Evolutionary conservation across 1,140 invertebrate genomes (phyloP).

Genomic region (Planococcus citri): DNA sequence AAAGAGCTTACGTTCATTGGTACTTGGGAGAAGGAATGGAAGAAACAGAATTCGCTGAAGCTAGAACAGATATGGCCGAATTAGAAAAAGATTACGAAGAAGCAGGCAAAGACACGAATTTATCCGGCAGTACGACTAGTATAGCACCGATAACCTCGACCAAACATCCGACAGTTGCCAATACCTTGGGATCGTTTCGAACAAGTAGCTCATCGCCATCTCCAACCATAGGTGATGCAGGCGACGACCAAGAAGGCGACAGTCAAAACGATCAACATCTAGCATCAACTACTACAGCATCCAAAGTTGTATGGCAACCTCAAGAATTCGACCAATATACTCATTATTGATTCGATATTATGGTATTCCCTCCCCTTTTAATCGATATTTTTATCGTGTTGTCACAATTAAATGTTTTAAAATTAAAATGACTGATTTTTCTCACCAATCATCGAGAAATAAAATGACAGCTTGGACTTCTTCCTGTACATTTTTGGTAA

Average conservation of each 20-base stretch:
- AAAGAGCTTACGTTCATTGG: constrained; percentile 76
- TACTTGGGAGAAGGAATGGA: constrained; percentile 60
- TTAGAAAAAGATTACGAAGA: constrained; percentile 17
- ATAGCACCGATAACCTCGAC: background rate
- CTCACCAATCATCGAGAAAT: too few species aligned
- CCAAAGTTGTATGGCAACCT: background rate
- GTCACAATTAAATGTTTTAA: too few species aligned
- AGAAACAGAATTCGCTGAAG: constrained; percentile 24
- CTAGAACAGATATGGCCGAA: constrained; percentile 34
- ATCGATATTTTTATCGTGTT: background rate
- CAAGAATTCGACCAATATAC: background rate
- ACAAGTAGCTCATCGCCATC: background rate
- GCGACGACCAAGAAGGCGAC: background rate
- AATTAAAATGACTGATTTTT: too few species aligned
- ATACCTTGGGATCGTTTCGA: background rate
- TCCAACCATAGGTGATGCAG: background rate
- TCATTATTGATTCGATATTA: background rate
- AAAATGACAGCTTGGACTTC: too few species aligned
- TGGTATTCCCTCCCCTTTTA: background rate
- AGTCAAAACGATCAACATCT: background rate
- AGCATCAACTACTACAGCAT: background rate
- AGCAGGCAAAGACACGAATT: background rate
- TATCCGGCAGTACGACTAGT: background rate
- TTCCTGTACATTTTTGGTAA: too few species aligned
- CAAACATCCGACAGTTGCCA: background rate